These are phyloP conservation scores for Darevskia nairensis DNA, from an alignment of 2,797 vertebrate species.

Conservation along the genomic window DNA sequence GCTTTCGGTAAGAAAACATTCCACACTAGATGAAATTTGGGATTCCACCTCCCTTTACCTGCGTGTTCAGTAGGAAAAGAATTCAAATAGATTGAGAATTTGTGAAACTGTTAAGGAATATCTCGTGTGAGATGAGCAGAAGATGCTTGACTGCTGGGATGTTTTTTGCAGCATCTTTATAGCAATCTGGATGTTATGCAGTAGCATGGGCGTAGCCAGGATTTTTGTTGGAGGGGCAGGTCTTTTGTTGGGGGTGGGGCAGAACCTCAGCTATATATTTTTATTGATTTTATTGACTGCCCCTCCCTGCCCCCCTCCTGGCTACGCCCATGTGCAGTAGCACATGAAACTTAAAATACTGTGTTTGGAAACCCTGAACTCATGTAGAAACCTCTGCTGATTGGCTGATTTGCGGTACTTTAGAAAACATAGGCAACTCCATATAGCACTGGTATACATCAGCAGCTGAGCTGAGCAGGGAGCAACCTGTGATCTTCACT, in stretches of 20 bases:
- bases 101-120: neutral
- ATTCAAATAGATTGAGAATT: neutral
- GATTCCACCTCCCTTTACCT: neutral
- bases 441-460: neutral
- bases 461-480: neutral
- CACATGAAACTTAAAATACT: neutral
- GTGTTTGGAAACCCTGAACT: neutral
- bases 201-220: neutral
- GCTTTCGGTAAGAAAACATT: neutral
- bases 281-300: too few species aligned
- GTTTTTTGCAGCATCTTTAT: neutral
- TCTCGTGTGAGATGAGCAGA: neutral
- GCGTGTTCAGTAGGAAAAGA: neutral
- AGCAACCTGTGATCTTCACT: neutral
- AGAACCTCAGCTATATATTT: too few species aligned
- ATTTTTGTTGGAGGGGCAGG: too few species aligned
- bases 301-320: too few species aligned
- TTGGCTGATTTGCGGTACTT: neutral
- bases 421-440: neutral
- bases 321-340: neutral
- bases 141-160: neutral
- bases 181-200: neutral
- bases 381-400: neutral
- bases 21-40: neutral
- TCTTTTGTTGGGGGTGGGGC: too few species aligned